A percentile compares a stretch with the other conserved stretches of the same genome.
These are phyloP conservation scores for Drosophila cognata DNA, from an alignment of 2,888 invertebrate genomes.

Conservation along the genomic window DNA sequence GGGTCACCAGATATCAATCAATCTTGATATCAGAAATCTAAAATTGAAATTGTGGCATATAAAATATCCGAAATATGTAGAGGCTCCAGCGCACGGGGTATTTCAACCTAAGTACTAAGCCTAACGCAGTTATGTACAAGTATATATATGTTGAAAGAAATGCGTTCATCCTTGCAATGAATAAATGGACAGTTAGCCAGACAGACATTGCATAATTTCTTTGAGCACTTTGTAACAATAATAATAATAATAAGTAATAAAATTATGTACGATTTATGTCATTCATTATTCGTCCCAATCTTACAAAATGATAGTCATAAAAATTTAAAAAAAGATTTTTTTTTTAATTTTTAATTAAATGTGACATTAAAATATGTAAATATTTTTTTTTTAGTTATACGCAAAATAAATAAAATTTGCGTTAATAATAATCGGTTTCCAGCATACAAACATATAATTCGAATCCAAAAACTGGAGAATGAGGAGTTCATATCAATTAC, in stretches of 20 bases:
- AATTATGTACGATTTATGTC: not conserved
- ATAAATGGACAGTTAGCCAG: not conserved
- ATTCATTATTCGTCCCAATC: not conserved
- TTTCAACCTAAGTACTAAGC: not conserved
- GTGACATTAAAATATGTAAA: not conserved
- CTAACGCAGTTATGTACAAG: not conserved
- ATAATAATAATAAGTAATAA: not conserved
- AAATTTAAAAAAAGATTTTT: not conserved
- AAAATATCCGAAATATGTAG: not conserved
- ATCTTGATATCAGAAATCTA: not conserved
- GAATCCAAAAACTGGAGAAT: not conserved
- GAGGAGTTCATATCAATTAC: not conserved
- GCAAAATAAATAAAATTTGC: too few relatives aligned
- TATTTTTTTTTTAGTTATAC: not conserved
- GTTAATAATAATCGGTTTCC: not conserved
- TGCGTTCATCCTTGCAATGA: not conserved
- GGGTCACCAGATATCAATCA: not conserved
- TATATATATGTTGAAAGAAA: not conserved
- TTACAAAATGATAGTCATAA: not conserved
- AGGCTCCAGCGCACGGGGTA: not conserved
- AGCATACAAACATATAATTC: not conserved
- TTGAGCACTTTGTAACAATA: not conserved
- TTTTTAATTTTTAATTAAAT: not conserved
- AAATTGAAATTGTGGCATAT: not conserved
- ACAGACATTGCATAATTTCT: not conserved